Conservation (phyloP, 64 coral and sea anemone genomes). For the Porites lutea region DNA sequence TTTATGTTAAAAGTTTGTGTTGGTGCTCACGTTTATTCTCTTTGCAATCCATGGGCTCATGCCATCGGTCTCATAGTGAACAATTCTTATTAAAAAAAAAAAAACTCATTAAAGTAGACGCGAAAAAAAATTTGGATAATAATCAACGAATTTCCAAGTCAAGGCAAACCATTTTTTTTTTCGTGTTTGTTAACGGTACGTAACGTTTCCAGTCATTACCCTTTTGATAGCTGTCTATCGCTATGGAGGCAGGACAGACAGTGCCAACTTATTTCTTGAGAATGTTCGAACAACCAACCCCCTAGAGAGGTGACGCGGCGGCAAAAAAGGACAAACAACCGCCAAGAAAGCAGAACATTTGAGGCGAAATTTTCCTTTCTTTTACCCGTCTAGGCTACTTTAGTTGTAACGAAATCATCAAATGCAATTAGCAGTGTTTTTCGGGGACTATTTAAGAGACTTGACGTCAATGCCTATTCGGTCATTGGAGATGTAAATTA, state of each 20-base stretch:
- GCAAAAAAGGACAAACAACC: neutral
- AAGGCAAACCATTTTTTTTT: too few species aligned
- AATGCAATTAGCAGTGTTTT: conserved; percentile 20
- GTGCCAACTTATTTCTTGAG: neutral
- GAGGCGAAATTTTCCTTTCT: neutral
- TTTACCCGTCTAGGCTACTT: neutral
- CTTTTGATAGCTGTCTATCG: conserved; percentile 7
- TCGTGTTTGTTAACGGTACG: neutral
- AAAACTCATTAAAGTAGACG: neutral
- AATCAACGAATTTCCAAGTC: too few species aligned
- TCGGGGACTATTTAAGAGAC: neutral
- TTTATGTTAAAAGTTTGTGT: too few species aligned
- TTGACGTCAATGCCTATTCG: neutral
- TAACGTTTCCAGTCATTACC: neutral
- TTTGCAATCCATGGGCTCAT: too few species aligned
- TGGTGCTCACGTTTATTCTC: too few species aligned
- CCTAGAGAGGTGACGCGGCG: conserved; percentile 4
- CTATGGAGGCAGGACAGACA: neutral
- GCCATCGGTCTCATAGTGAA: neutral
- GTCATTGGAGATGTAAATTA: conserved; percentile 32
- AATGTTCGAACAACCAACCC: neutral
- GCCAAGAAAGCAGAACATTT: neutral
- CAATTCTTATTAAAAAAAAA: neutral
- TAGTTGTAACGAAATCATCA: conserved; percentile 4
- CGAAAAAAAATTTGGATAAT: neutral